A percentile compares a stretch with the other conserved stretches of the same genome.
These are phyloP conservation scores for Callocephalon fimbriatum DNA, from an alignment of 2,113 vertebrate genomes.

Conservation along the genomic window DNA sequence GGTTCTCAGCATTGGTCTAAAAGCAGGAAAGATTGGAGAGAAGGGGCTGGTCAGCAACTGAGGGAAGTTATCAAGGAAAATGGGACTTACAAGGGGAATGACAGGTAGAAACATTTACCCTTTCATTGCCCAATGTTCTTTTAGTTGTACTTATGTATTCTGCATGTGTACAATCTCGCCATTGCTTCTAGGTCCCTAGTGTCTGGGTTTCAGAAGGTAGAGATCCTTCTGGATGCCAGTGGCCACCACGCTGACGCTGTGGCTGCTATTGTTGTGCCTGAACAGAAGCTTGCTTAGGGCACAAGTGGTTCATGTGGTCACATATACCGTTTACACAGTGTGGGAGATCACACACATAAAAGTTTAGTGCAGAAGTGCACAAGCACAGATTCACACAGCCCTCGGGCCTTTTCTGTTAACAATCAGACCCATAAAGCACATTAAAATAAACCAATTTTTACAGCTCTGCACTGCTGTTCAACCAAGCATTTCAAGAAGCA, in stretches of 20 bases:
- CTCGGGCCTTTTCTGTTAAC: constrained; percentile 54
- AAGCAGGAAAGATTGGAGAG: not conserved
- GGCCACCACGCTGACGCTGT: not conserved
- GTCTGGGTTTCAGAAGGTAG: not conserved
- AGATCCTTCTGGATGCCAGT: not conserved
- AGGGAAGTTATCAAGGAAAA: not conserved
- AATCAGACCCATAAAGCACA: constrained; percentile 63
- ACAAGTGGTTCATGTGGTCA: constrained; percentile 11
- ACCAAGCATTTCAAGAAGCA: constrained; percentile 57
- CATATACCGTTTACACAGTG: not conserved
- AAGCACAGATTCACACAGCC: constrained; percentile 31
- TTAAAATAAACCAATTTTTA: constrained; percentile 69
- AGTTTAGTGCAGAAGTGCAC: constrained; percentile 38
- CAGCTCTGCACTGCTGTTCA: constrained; percentile 54
- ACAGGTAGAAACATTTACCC: not conserved
- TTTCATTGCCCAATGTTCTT: not conserved
- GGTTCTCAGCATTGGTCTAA: not conserved
- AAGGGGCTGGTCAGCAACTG: not conserved
- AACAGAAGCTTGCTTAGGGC: constrained; percentile 1
- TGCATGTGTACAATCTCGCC: fast-evolving
- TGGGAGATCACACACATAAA: constrained; percentile 36
- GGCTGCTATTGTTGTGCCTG: not conserved
- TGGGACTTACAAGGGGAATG: fast-evolving
- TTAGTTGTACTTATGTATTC: not conserved
- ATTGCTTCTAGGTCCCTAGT: fast-evolving